Conservation (phyloP, 1,140 invertebrate genomes). For the Dufourea novaeangliae region DNA sequence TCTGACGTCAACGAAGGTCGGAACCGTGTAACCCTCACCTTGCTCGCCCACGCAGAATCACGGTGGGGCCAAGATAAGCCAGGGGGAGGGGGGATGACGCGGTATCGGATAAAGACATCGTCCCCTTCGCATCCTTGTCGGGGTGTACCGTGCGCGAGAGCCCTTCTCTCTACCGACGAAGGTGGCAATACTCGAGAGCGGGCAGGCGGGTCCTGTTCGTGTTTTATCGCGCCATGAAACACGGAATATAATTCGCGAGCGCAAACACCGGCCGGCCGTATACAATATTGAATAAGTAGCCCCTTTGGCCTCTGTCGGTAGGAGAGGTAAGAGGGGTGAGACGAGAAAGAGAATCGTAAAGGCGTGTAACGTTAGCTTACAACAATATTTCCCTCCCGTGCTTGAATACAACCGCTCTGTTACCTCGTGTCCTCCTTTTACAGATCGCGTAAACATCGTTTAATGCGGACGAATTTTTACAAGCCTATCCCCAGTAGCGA, state of each 20-base stretch:
- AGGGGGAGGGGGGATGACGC: too few species aligned
- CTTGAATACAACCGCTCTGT: constrained; percentile 9
- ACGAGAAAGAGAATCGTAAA: constrained; percentile 29
- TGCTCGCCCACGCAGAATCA: constrained; percentile 25
- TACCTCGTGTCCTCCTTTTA: too few species aligned
- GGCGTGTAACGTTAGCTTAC: background rate
- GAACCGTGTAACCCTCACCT: constrained; percentile 28
- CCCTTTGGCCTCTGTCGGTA: constrained; percentile 5
- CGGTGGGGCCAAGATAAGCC: constrained; percentile 31
- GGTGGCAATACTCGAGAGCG: background rate
- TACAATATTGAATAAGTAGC: constrained; percentile 45
- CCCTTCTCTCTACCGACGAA: background rate
- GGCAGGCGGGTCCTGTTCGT: background rate
- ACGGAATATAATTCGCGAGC: constrained; percentile 32
- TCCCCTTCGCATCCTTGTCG: constrained; percentile 29
- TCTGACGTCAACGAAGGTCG: constrained; percentile 4
- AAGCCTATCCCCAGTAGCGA: too few species aligned
- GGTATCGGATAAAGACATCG: constrained; percentile 47
- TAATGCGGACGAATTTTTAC: too few species aligned
- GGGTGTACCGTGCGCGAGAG: background rate
- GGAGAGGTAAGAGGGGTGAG: too few species aligned
- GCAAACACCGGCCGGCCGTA: background rate
- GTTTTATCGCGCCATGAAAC: constrained; percentile 42
- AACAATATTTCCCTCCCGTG: background rate
- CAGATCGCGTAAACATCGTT: too few species aligned